phyloP scores from a whole-genome alignment of 1,140 invertebrate species.

The Vanessa atalanta region DNA sequence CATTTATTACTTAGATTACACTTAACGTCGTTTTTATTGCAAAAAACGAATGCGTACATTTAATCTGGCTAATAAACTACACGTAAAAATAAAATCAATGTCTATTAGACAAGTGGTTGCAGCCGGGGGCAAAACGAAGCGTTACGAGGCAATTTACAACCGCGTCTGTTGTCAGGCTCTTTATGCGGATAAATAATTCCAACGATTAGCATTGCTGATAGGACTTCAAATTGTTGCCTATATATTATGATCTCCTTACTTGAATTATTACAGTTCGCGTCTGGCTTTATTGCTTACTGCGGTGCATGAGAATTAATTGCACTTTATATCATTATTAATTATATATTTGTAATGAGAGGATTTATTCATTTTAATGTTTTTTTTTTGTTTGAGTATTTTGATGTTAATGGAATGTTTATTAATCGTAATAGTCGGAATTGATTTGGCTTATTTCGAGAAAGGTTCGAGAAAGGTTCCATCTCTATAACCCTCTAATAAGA shows the following conservation, averaged over 20 bases:
- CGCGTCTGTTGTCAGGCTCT: slow-evolving; percentile 19
- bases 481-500: no score
- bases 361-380: background rate
- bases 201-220: slow-evolving; percentile 28
- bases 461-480: no score
- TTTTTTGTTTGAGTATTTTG: background rate
- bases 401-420: no score
- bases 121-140: slow-evolving; percentile 6
- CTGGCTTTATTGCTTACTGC: slow-evolving; percentile 14
- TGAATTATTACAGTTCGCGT: slow-evolving; percentile 20
- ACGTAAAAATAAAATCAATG: slow-evolving; percentile 8
- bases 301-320: slow-evolving; percentile 12
- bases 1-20: background rate
- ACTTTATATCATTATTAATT: background rate
- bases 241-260: slow-evolving; percentile 25
- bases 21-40: background rate
- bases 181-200: slow-evolving; percentile 28
- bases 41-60: background rate
- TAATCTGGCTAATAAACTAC: slow-evolving; percentile 7
- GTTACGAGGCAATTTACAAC: slow-evolving; percentile 15
- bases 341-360: background rate
- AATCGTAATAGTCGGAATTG: no score
- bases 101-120: background rate
- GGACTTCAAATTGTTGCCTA: slow-evolving; percentile 8
- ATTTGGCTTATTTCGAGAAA: no score